These are phyloP conservation scores for Numenius phaeopus DNA, from an alignment of 2,797 vertebrate species.

Conservation along the genomic window DNA sequence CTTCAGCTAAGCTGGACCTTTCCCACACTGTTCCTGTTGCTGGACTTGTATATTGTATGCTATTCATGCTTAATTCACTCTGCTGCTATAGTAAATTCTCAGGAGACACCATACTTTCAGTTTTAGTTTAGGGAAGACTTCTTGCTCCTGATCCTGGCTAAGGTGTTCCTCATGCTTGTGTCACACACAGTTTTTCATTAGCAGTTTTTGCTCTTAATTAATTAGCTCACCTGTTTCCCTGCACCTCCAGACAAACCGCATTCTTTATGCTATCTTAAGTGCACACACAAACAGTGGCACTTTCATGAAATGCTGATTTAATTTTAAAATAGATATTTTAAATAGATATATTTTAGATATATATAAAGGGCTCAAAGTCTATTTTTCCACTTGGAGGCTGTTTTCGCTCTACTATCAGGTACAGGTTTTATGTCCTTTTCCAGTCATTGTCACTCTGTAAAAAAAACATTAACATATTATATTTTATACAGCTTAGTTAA, in stretches of 20 bases:
- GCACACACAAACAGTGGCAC: not conserved
- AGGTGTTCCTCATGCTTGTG: rapidly evolving
- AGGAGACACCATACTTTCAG: not conserved
- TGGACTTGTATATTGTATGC: rapidly evolving
- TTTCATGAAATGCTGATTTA: not conserved
- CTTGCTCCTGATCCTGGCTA: not conserved
- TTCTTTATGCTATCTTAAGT: not conserved
- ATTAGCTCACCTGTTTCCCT: not conserved
- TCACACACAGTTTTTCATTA: not conserved
- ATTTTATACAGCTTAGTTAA: not conserved
- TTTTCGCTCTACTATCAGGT: not conserved
- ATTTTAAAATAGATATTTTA: not conserved
- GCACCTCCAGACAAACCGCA: rapidly evolving
- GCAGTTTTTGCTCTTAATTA: not conserved
- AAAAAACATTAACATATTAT: not conserved
- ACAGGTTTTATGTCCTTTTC: not conserved
- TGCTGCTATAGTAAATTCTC: not conserved
- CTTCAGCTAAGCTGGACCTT: not conserved
- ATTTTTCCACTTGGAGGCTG: not conserved
- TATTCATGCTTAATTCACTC: not conserved
- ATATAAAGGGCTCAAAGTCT: not conserved
- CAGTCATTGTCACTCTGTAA: not conserved
- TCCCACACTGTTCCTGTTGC: rapidly evolving
- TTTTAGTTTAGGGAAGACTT: not conserved
- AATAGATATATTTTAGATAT: too few species aligned